Base-by-base conservation (phyloP, 92 coral and sea anemone species). In the Epizoanthus ramosus region DNA sequence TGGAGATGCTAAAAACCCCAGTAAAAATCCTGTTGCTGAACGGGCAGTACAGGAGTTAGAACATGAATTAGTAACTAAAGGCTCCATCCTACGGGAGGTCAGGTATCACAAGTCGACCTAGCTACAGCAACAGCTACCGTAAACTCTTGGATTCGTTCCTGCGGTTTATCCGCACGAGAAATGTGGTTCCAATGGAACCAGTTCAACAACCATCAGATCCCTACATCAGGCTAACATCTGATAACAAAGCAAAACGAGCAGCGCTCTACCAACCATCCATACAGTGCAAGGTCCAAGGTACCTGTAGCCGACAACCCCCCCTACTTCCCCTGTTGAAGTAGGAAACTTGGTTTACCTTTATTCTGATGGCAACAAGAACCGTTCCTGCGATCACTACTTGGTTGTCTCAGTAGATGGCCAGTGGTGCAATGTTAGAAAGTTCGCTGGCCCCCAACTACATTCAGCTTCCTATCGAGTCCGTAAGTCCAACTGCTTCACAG, bases 11-110 rank as follows among this genome's bases (percentile, higher is more conserved):
- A 83, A 66, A 71, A 85, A 81, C 59, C 79, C 88, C 74, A 91
- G 86, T 80, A 88, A 83, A 71, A 91, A 91, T 68, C 90, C 90
- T n/a, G 86, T 90, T 23, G 90, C 88, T 6, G 93, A 86, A 65
- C 84, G 23, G 66, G 85, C 77, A 47, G 75, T 66, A 15, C 85
- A 80, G 53, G 47, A 80, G 39, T 41, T 80, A 15, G 75, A 80
- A 50, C 61, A 22, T 47, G 61, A 80, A 41, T 79, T 71, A 33
- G 21, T 47, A 33, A 71, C n/a, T 47, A 33, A n/a, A n/a, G 59
- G 71, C 71, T 66, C 8, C 43, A 66, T 24, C 21, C 50, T n/a
- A 24, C 43, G 18, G 71, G 47, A 66, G 71, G 47, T 66, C 71
- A 66, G n/a, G 76, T 71, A 71, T 47, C 76, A 25, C 76, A 71